Conservation (phyloP, 2,888 invertebrate species). For the Blera fallax region DNA sequence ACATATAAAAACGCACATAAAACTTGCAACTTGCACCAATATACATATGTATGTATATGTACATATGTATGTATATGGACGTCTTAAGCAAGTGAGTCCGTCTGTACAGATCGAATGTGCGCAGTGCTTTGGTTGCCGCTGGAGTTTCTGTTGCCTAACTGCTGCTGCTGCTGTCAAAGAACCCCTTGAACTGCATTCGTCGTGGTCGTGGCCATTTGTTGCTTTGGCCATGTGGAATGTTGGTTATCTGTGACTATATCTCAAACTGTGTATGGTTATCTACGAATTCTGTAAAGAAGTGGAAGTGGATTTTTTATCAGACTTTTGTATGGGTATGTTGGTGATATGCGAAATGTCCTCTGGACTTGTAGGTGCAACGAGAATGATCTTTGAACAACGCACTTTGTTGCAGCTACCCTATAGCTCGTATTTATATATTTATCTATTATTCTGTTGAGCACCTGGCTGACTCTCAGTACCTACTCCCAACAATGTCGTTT, state of each 20-base stretch:
- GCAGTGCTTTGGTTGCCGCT: constrained; percentile 25
- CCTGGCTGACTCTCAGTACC: neutral
- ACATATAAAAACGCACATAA: constrained; percentile 45
- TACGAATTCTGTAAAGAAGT: constrained; percentile 16
- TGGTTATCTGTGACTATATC: constrained; percentile 37
- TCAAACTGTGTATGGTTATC: constrained; percentile 35
- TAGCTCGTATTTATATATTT: neutral
- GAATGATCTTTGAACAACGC: constrained; percentile 28
- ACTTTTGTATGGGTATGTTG: neutral
- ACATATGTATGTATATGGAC: too few relatives aligned
- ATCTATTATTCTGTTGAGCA: neutral
- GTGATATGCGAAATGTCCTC: constrained; percentile 22
- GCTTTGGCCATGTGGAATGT: constrained; percentile 56
- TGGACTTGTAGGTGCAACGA: constrained; percentile 32
- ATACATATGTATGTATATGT: too few relatives aligned
- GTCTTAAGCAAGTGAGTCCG: constrained; percentile 23
- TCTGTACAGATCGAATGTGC: constrained; percentile 32
- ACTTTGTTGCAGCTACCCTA: constrained; percentile 2
- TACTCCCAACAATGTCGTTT: constrained; percentile 13
- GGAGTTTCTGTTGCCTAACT: neutral
- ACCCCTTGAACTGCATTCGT: constrained; percentile 62
- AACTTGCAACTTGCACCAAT: constrained; percentile 44
- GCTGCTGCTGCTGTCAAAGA: constrained; percentile 44
- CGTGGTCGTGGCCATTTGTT: constrained; percentile 55
- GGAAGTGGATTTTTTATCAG: constrained; percentile 19